Conservation (phyloP, 2,113 vertebrate species). For the Urocitellus parryii region DNA sequence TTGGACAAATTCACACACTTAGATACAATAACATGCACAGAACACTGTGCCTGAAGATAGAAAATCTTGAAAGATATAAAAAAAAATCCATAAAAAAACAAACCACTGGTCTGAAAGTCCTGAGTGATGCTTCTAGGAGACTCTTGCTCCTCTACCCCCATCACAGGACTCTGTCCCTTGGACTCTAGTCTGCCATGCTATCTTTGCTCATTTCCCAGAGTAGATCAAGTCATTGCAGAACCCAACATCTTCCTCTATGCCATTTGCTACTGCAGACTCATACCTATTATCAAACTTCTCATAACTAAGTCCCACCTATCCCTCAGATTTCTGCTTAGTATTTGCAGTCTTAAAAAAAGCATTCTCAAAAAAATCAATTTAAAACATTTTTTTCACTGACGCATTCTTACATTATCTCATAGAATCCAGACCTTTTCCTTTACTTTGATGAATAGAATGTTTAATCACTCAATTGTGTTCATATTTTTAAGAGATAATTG, state of each 20-base stretch:
- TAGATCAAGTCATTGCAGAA: background rate
- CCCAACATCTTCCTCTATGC: background rate
- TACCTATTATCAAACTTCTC: background rate
- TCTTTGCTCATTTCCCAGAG: background rate
- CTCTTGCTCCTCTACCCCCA: no score
- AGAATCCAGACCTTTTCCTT: background rate
- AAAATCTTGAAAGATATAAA: background rate
- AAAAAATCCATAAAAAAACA: background rate
- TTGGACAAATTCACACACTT: background rate
- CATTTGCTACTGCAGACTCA: no score
- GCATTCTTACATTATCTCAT: background rate
- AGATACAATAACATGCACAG: background rate
- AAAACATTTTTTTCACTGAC: background rate
- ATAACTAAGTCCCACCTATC: background rate
- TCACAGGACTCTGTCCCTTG: no score
- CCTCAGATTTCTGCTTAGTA: background rate
- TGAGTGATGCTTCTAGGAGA: background rate
- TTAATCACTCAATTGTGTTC: background rate
- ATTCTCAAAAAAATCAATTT: background rate
- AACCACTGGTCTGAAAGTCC: background rate
- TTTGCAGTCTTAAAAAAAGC: background rate
- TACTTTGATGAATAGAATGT: background rate
- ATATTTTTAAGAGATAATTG: background rate
- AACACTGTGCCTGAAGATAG: no score
- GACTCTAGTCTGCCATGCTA: rapidly evolving